Conservation (phyloP, 2,888 invertebrate genomes). For the Ectropis crepuscularia region DNA sequence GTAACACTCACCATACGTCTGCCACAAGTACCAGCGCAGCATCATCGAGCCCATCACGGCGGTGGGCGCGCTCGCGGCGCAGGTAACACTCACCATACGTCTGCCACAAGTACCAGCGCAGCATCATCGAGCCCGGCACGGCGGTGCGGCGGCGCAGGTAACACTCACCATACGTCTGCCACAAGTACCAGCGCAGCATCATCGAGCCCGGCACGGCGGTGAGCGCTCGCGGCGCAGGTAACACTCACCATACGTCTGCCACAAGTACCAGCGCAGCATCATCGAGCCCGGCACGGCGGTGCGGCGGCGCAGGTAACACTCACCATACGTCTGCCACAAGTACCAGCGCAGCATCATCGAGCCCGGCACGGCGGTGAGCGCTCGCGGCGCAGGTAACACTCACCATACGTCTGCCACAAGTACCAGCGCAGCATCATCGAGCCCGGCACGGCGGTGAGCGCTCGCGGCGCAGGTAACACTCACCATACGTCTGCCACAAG, state of each 20-base stretch:
- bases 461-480: too few species aligned
- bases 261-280: conserved; percentile 94
- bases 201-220: conserved; percentile 99
- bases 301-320: too few species aligned
- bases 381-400: too few species aligned
- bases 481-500: conserved; percentile 94
- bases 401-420: conserved; percentile 94
- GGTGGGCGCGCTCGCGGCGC: conserved; percentile 98
- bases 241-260: too few species aligned
- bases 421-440: conserved; percentile 95
- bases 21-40: conserved; percentile 94
- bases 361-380: conserved; percentile 99
- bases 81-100: too few species aligned
- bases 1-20: too few species aligned
- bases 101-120: conserved; percentile 94
- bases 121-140: conserved; percentile 96
- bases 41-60: conserved; percentile 98
- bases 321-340: conserved; percentile 94
- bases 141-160: conserved; percentile 99
- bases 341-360: conserved; percentile 95
- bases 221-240: conserved; percentile 99
- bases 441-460: conserved; percentile 99
- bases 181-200: conserved; percentile 94
- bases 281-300: conserved; percentile 99
- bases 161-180: too few species aligned